Percentiles rank a stretch among this genome's conserved stretches.
phyloP scores from a whole-genome alignment of 2,888 invertebrate genomes.

The Argyresthia albistria region DNA sequence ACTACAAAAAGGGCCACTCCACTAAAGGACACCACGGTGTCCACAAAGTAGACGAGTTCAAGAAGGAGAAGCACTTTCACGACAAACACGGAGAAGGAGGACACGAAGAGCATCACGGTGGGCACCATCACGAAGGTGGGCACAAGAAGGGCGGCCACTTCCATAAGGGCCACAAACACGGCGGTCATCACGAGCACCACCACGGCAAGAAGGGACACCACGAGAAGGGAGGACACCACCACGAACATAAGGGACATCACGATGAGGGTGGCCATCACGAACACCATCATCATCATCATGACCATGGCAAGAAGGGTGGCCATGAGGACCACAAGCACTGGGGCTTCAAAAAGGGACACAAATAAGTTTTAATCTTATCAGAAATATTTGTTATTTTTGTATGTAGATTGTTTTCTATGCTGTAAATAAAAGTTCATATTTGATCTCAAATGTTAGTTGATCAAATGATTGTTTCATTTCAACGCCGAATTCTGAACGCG shows the following conservation, averaged over 20 bases:
- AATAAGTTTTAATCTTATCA: slow-evolving; percentile 16
- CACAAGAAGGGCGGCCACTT: slow-evolving; percentile 86
- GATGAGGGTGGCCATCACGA: slow-evolving; percentile 83
- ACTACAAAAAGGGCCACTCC: slow-evolving; percentile 86
- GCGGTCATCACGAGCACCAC: slow-evolving; percentile 82
- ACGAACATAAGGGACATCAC: slow-evolving; percentile 85
- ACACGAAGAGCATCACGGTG: slow-evolving; percentile 83
- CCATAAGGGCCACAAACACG: slow-evolving; percentile 84
- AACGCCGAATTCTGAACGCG: too few relatives aligned
- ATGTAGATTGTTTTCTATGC: too few relatives aligned
- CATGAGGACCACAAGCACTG: slow-evolving; percentile 86
- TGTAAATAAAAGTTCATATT: too few relatives aligned
- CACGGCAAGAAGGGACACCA: slow-evolving; percentile 86
- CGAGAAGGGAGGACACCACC: slow-evolving; percentile 85
- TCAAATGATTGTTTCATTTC: too few relatives aligned
- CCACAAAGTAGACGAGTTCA: slow-evolving; percentile 87
- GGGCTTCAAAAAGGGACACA: slow-evolving; percentile 75
- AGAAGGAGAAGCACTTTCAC: slow-evolving; percentile 88
- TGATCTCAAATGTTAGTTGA: too few relatives aligned
- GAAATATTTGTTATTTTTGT: not conserved
- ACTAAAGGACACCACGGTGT: slow-evolving; percentile 89
- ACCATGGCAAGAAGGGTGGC: slow-evolving; percentile 84
- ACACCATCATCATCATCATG: slow-evolving; percentile 81
- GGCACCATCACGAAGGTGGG: slow-evolving; percentile 81
- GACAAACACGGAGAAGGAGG: slow-evolving; percentile 86